Evolutionary conservation across 1,140 invertebrate genomes (phyloP), one percentile per base, ranked within the genome.

Genomic region (Bursaphelenchus mucronatus): DNA sequence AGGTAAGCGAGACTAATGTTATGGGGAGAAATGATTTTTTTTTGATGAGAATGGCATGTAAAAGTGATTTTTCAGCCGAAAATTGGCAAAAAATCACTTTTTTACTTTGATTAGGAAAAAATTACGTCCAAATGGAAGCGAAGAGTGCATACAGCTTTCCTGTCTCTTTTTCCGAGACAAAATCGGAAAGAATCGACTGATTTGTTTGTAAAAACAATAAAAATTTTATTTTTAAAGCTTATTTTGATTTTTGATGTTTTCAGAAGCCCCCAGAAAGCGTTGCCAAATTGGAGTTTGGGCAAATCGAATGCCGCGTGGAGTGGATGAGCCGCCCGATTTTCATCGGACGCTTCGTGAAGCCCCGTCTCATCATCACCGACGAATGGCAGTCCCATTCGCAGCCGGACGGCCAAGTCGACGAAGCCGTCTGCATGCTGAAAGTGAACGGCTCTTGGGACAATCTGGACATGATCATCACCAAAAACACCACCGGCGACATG

Each of bases 241-340:
- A 30, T 30, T 30, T 30, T 30, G 5, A 30, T 30, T 30, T 30
- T 30, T 30, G 30, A 8, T 19, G 63, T 15, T 50, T 71, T 70
- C 61, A 75, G 65, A 68, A 71, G 47, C 55, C 75, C 6, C 76
- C 76, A 3, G 57, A 71, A 40, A 79, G 80, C 44, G 63, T 63
- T 4, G 64, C 65, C 8, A 66, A 66, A 13, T 41, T 78, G 13
- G 51, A 76, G 46, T 53, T 78, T 6, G 69, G 56, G 5, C 52
- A 56, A 39, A 56, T 78, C 44, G 71, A 76, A 49, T 61, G 58
- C n/a, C 62, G 72, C 17, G 51, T 78, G 19, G 75, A 78, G 47
- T 78, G 76, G 76, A 80, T 78, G 77, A 71, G 68, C 49, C 43
- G 78, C 13, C 46, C 66, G 5, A 73, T 78, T 1, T 63, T 78